A percentile compares a stretch with the other conserved stretches of the same genome.
These are phyloP conservation scores for Pleuronectes platessa DNA, from an alignment of 2,113 vertebrate species.

Conservation along the genomic window DNA sequence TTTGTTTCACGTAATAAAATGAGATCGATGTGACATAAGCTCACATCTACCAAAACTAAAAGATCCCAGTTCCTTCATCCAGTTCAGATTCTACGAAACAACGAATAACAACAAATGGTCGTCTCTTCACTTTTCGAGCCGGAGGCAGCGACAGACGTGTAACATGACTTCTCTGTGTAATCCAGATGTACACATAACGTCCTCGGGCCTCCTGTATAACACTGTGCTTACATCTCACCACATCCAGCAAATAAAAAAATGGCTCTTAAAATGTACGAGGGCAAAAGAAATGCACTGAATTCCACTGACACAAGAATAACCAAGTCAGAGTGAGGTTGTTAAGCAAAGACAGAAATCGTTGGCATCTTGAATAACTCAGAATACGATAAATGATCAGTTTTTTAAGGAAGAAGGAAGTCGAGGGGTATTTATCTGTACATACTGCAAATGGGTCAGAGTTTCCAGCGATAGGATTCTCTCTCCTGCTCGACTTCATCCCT, in stretches of 20 bases:
- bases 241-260: conserved; percentile 17
- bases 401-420: neutral
- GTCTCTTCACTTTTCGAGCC: neutral
- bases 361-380: neutral
- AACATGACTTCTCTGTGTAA: conserved; percentile 15
- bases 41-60: conserved; percentile 7
- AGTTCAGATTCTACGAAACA: conserved; percentile 31
- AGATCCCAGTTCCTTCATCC: conserved; percentile 34
- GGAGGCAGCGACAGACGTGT: conserved; percentile 4
- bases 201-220: neutral
- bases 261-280: conserved; percentile 20
- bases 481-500: neutral
- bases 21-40: conserved; percentile 4
- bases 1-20: conserved; percentile 28
- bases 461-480: too few species aligned
- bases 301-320: neutral
- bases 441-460: neutral
- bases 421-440: neutral
- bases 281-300: neutral
- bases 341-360: neutral
- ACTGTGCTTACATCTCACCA: conserved; percentile 4
- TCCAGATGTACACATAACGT: conserved; percentile 26
- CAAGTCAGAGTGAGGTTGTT: neutral
- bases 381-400: neutral
- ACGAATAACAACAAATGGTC: neutral